Base-by-base conservation (phyloP, 2,113 vertebrate genomes). In the Oxyura jamaicensis region DNA sequence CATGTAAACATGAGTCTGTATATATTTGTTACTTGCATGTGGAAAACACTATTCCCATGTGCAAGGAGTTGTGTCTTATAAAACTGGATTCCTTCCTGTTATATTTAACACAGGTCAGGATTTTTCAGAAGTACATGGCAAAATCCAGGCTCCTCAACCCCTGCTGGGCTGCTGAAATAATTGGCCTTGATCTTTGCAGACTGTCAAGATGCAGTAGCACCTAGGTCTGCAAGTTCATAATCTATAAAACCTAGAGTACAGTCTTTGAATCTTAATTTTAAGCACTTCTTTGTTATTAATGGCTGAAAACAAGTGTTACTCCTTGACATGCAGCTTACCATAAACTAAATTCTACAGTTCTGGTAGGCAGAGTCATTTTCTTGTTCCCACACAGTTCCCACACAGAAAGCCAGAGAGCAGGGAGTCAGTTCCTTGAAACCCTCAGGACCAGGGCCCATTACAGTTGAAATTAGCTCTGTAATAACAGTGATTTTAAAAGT, bases 211-310 rank as follows among this genome's bases (percentile, higher is more conserved):
- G 29, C 52, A 74, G 60, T 42, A 92, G 42, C 86, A 95, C 35
- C 66, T 59, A 75, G 6, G 28, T 66, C 55, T 76, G 15, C 39
- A 79, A 23, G 44, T 28, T 93, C 41, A 67, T 65, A 29, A 44
- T 72, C 39, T 72, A 21, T 62, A 12, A 53, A 48, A 14, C 13
- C n/a, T 79, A 42, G n/a, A 79, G 8, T 21, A 65, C 4, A 50
- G 71, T 46, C 35, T 94, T 88, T 75, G 33, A 75, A 60, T 81
- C 46, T 63, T 90, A 81, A 75, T 91, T 86, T 88, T 86, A 88
- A 67, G 8, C 48, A 88, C 12, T 10, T 78, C 83, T 93, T 84
- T 72, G 3, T 66, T 83, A 72, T 81, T 86, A 39, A 69, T 16
- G 75, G 6, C n/a, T 72, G 58, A 83, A 78, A 88, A 29, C 13